Conservation (phyloP, 2,113 vertebrate species). For the Sula dactylatra region DNA sequence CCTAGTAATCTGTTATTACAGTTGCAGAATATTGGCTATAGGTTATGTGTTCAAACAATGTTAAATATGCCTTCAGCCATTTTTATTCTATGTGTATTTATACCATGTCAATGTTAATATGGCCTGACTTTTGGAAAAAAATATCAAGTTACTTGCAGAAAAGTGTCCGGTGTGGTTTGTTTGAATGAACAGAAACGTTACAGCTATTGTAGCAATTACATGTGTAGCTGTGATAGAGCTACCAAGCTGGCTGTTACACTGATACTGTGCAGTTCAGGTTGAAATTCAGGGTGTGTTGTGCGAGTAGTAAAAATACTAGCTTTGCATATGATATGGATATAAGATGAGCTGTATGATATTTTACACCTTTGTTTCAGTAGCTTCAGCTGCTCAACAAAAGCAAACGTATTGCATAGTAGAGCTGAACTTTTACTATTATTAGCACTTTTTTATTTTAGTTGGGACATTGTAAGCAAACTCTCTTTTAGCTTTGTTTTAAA, state of each 20-base stretch:
- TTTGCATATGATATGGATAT: neutral
- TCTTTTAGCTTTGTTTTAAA: neutral
- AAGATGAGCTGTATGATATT: neutral
- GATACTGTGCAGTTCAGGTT: neutral
- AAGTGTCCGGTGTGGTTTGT: neutral
- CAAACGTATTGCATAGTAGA: neutral
- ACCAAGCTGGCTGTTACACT: neutral
- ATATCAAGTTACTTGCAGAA: neutral
- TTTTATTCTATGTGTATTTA: neutral
- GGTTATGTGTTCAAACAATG: neutral
- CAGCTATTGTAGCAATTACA: neutral
- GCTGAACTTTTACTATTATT: neutral
- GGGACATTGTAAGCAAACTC: neutral
- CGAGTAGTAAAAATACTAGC: neutral
- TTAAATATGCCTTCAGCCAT: neutral
- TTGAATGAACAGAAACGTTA: neutral
- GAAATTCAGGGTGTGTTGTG: neutral
- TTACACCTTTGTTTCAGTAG: neutral
- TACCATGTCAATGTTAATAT: neutral
- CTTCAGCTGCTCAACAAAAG: neutral
- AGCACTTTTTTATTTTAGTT: neutral
- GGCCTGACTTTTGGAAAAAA: neutral
- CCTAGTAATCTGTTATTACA: neutral
- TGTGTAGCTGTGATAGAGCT: neutral
- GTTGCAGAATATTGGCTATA: neutral